These are phyloP conservation scores for Hyposmocoma kahamanoa DNA, from an alignment of 1,140 invertebrate genomes.

Conservation along the genomic window DNA sequence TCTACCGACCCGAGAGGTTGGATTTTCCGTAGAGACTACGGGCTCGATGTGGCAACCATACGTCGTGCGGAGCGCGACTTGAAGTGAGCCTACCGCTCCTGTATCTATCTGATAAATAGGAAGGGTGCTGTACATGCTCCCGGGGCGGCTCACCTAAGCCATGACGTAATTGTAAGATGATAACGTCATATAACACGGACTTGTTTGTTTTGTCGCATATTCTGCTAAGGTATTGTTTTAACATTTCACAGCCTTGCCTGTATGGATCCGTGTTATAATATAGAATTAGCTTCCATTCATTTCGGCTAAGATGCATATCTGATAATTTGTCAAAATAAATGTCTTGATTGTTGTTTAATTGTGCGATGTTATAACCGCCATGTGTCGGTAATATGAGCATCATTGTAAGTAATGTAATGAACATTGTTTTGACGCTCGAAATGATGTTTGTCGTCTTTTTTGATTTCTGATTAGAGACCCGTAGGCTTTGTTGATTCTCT, in stretches of 20 bases:
- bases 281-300: conserved; percentile 1
- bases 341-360: neutral
- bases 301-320: neutral
- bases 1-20: too few species aligned
- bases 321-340: conserved; percentile 4
- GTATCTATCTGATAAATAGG: too few species aligned
- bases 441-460: neutral
- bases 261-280: neutral
- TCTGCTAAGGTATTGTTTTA: neutral
- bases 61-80: too few species aligned
- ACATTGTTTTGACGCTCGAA: neutral
- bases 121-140: too few species aligned
- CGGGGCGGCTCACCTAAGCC: too few species aligned
- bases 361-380: neutral
- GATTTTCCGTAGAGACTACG: too few species aligned
- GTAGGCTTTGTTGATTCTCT: neutral
- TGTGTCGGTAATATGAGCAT: neutral
- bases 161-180: conserved; percentile 2
- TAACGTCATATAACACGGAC: neutral
- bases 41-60: too few species aligned
- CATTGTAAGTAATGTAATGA: neutral
- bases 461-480: neutral
- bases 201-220: neutral
- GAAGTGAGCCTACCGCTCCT: too few species aligned
- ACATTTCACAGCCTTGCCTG: neutral